phyloP scores from a whole-genome alignment of 2,797 vertebrate species.

The Diglossa cyanea region DNA sequence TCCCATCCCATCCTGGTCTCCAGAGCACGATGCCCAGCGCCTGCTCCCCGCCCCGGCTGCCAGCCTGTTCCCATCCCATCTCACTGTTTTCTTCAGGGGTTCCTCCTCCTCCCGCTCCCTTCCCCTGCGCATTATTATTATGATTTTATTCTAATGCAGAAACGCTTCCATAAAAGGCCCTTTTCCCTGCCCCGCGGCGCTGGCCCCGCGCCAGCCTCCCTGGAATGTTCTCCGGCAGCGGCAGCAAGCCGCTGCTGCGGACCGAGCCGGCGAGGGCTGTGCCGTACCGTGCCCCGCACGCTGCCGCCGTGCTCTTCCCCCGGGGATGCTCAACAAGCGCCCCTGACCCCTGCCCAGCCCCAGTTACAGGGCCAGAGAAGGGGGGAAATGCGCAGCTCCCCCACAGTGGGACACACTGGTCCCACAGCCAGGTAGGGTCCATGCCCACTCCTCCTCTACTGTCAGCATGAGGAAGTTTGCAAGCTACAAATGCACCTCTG shows the following conservation, averaged over 20 bases:
- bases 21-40: not conserved
- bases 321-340: not conserved
- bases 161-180: constrained; percentile 69
- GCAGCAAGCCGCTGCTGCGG: not conserved
- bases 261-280: not conserved
- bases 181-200: constrained; percentile 62
- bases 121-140: constrained; percentile 57
- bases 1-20: not conserved
- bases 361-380: not conserved
- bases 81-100: constrained; percentile 35
- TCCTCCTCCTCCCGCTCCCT: constrained; percentile 28
- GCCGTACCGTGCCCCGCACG: not conserved
- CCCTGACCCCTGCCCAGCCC: rapidly evolving
- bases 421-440: not conserved
- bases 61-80: not conserved
- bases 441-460: not conserved
- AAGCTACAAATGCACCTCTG: not conserved
- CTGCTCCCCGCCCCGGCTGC: not conserved
- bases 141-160: constrained; percentile 69
- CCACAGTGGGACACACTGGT: rapidly evolving
- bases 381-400: not conserved
- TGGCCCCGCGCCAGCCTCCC: constrained; percentile 54
- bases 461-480: not conserved
- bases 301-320: rapidly evolving
- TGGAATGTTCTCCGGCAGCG: constrained; percentile 67